Evolutionary conservation across 2,113 vertebrate species (phyloP), one percentile per base, ranked within the genome.

Genomic region (Epinephelus lanceolatus): DNA sequence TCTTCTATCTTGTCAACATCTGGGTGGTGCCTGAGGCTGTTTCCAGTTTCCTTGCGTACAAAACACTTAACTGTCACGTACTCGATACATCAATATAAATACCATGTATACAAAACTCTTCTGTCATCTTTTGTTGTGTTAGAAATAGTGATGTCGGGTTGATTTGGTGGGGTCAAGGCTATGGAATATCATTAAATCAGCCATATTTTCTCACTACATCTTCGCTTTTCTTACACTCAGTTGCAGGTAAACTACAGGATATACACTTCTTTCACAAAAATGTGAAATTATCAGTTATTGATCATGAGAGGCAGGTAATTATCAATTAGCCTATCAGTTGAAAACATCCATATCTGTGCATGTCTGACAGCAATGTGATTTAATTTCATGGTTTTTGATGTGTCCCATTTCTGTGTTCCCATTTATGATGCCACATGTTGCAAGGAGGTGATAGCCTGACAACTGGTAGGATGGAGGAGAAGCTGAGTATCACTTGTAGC

Each of bases 401-500:
- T 19, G 49, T 55, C 56, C 61, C 23, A 77, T 80, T 52, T 74
- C 5, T 60, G 45, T 14, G 13, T 66, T 68, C 9, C 53, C 17
- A 59, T 57, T 42, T 61, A 72, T 65, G 62, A 66, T 37, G 56
- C 33, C 49, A 11, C 47, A 62, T 57, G 61, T 27, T 63, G 25
- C 25, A 62, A 68, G 65, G 37, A 65, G 52, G 51, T 61, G 49
- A 85, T 79, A 71, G 52, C 71, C 78, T 71, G 60, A 63, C n/a
- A 76, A 63, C 15, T 63, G n/a, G 59, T 59, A 37, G 33, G 7
- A 25, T 72, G 52, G 30, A 60, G 51, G 40, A 65, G 45, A 82
- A 52, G 47, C 15, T 11, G 30, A 88, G 86, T 30, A 56, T 68
- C 80, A 81, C 27, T 88, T 55, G 30, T 25, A 51, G 70, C 73